A percentile compares a stretch with the other conserved stretches of the same genome.
phyloP scores from a whole-genome alignment of 2,797 vertebrate genomes.

The Lindbergichthys nudifrons region DNA sequence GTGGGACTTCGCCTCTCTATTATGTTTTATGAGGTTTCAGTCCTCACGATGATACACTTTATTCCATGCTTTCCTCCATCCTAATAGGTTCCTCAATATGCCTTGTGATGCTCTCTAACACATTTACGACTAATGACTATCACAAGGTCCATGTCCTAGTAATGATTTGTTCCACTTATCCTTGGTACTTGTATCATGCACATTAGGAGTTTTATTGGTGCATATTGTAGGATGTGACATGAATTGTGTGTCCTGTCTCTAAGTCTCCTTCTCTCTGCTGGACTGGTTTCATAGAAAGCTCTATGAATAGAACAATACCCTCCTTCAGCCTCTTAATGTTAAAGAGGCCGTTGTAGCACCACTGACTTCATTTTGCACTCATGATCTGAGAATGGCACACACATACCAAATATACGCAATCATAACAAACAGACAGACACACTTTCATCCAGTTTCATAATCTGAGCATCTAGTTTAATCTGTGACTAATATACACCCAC shows the following conservation, averaged over 20 bases:
- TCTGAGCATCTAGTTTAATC: conserved; percentile 48
- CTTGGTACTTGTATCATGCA: conserved; percentile 10
- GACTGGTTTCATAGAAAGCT: conserved; percentile 74
- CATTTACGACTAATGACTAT: conserved; percentile 21
- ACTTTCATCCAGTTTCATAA: conserved; percentile 43
- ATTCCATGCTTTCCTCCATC: neutral
- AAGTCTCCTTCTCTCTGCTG: conserved; percentile 59
- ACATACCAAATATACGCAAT: conserved; percentile 19
- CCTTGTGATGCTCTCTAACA: conserved; percentile 39
- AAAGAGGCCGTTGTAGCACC: conserved; percentile 73
- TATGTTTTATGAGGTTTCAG: conserved; percentile 24
- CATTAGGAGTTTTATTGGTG: conserved; percentile 25
- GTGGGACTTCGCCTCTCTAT: neutral
- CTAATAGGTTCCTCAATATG: neutral
- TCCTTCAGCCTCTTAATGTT: conserved; percentile 78
- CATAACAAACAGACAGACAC: conserved; percentile 21
- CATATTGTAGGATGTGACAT: conserved; percentile 56
- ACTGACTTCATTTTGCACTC: conserved; percentile 80
- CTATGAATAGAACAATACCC: conserved; percentile 83
- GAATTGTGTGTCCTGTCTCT: conserved; percentile 49
- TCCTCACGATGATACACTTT: conserved; percentile 10
- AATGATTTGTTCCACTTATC: conserved; percentile 30
- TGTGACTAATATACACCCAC: conserved; percentile 60
- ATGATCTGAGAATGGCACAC: conserved; percentile 69
- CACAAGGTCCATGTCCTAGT: conserved; percentile 30